These are phyloP conservation scores for Chelonoidis abingdonii DNA, from an alignment of 2,113 vertebrate genomes.

Conservation along the genomic window DNA sequence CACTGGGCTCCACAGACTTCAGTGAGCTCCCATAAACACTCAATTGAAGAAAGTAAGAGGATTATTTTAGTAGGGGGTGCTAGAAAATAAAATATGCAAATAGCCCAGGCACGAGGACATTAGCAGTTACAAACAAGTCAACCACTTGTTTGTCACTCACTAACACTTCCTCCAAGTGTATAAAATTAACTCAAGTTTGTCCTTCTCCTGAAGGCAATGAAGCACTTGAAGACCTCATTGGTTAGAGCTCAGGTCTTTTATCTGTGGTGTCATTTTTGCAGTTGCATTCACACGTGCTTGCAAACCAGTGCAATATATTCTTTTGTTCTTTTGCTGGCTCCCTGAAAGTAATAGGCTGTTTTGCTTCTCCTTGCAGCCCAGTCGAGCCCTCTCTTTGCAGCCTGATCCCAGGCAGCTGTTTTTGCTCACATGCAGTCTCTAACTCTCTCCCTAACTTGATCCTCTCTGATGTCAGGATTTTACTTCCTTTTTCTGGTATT, in stretches of 20 bases:
- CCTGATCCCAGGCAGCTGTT: neutral
- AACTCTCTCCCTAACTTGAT: neutral
- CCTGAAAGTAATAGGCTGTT: neutral
- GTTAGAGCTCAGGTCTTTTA: neutral
- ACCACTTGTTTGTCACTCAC: neutral
- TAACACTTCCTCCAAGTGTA: neutral
- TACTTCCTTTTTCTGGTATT: neutral
- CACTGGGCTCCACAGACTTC: neutral
- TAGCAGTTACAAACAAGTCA: neutral
- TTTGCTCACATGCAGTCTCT: neutral
- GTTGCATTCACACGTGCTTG: neutral
- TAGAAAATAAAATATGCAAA: neutral
- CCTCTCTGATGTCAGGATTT: neutral
- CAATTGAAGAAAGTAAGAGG: neutral
- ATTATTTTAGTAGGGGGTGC: neutral
- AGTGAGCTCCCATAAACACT: neutral
- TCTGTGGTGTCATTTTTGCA: neutral
- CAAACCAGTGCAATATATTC: neutral
- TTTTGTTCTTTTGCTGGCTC: neutral
- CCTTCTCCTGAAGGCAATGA: neutral
- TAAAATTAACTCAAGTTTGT: neutral
- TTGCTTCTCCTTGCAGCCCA: accelerated
- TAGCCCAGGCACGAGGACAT: neutral
- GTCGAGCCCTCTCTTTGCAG: neutral
- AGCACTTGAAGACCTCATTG: neutral